phyloP scores from a whole-genome alignment of 2,888 invertebrate species.

The Dynastes grantii region DNA sequence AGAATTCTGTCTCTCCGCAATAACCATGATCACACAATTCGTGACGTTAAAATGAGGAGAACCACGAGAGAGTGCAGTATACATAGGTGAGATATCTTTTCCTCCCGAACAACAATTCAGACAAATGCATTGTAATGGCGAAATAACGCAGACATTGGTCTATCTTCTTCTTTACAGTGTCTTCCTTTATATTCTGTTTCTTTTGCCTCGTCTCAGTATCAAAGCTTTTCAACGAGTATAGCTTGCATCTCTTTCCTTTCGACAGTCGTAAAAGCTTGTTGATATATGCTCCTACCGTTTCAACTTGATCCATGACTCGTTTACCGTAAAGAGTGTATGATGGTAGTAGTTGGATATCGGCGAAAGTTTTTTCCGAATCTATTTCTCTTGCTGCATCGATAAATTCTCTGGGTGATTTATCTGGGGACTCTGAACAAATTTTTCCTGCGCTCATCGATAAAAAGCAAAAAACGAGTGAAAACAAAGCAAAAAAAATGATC shows the following conservation, averaged over 20 bases:
- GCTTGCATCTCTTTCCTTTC: constrained; percentile 22
- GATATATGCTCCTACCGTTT: constrained; percentile 31
- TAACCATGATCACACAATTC: constrained; percentile 45
- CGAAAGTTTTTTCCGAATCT: constrained; percentile 34
- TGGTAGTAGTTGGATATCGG: constrained; percentile 38
- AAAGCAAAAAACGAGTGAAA: background rate
- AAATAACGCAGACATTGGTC: constrained; percentile 47
- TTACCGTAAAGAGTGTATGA: constrained; percentile 33
- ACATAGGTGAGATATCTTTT: constrained; percentile 53
- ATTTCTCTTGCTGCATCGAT: constrained; percentile 34
- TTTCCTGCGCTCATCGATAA: constrained; percentile 15
- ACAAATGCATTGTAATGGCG: constrained; percentile 56
- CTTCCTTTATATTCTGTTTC: background rate
- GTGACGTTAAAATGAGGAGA: constrained; percentile 51
- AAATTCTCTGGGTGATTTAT: constrained; percentile 45
- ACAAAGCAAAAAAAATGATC: constrained; percentile 2
- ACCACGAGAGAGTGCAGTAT: constrained; percentile 51
- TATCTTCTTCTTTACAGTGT: constrained; percentile 5
- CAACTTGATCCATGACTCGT: constrained; percentile 38
- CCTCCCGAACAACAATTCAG: constrained; percentile 51
- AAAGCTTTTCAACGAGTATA: constrained; percentile 23
- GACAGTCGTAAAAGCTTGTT: constrained; percentile 14
- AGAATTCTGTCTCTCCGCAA: constrained; percentile 49
- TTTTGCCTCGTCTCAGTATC: constrained; percentile 5
- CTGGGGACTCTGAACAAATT: constrained; percentile 31